phyloP scores from a whole-genome alignment of 2,888 invertebrate genomes.

The Cerceris ruficornis region DNA sequence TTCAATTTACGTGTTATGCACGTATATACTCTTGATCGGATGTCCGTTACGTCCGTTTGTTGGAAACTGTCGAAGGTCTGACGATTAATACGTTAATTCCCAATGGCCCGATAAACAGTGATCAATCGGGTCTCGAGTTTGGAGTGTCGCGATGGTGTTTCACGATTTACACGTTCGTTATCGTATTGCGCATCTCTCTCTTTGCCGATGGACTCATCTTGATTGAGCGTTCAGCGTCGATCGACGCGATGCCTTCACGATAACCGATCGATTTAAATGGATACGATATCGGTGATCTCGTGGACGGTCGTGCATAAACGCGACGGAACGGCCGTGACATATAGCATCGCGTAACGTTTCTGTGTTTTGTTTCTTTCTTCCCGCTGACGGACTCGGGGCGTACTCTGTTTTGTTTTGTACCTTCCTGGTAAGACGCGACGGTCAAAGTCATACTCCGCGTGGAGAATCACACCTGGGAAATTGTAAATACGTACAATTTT shows the following conservation, averaged over 20 bases:
- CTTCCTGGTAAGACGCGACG: conserved; percentile 39
- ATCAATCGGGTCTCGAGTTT: too few species aligned
- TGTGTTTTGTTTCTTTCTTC: conserved; percentile 10
- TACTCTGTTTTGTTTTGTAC: conserved; percentile 30
- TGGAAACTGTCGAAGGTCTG: too few species aligned
- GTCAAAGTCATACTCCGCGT: conserved; percentile 23
- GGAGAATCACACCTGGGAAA: conserved; percentile 37
- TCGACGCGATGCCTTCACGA: background rate
- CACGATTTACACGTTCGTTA: too few species aligned
- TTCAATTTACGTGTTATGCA: background rate
- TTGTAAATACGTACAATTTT: conserved; percentile 20
- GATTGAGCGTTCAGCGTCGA: background rate
- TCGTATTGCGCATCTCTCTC: background rate
- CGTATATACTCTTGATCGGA: too few species aligned
- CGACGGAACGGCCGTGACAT: conserved; percentile 30
- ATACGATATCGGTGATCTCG: conserved; percentile 1
- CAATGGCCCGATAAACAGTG: too few species aligned
- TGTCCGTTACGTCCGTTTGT: too few species aligned
- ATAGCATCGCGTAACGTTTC: conserved; percentile 6
- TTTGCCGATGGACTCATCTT: background rate
- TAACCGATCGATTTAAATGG: conserved; percentile 2
- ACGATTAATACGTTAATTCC: too few species aligned
- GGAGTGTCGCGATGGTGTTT: too few species aligned
- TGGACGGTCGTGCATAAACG: conserved; percentile 1
- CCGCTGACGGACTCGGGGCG: background rate